Conservation (phyloP, 2,113 vertebrate species). For the Rhadina sibilatrix region DNA sequence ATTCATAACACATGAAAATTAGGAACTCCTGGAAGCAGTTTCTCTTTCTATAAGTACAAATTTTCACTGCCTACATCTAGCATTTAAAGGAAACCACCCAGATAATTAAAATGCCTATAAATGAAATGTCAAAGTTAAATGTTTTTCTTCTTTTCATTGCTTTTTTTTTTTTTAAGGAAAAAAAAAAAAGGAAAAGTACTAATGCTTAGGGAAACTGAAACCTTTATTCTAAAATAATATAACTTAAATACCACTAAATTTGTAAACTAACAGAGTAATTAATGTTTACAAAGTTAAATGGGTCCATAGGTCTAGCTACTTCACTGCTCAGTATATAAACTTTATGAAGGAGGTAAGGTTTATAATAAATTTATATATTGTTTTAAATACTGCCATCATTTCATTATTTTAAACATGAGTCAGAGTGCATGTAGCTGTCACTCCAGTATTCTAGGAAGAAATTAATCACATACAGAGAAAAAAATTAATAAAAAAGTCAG, state of each 20-base stretch:
- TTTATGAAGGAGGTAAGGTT: constrained; percentile 40
- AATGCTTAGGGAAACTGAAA: constrained; percentile 63
- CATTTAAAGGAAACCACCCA: constrained; percentile 79
- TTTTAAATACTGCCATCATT: constrained; percentile 65
- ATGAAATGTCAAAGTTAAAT: constrained; percentile 80
- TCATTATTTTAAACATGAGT: constrained; percentile 66
- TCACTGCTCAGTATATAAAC: constrained; percentile 42
- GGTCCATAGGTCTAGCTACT: constrained; percentile 32
- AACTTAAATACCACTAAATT: constrained; percentile 64
- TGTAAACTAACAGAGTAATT: constrained; percentile 68
- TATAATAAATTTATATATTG: constrained; percentile 53
- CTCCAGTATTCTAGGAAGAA: constrained; percentile 9
- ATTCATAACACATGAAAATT: constrained; percentile 80
- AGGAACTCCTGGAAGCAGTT: constrained; percentile 73
- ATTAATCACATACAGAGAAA: constrained; percentile 55
- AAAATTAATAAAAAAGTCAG: background rate
- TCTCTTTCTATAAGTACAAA: constrained; percentile 72
- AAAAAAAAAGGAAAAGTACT: background rate
- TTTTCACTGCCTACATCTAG: constrained; percentile 72
- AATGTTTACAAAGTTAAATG: constrained; percentile 60
- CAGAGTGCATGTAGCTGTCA: constrained; percentile 51
- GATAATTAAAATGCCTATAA: constrained; percentile 80
- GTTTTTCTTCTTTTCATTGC: constrained; percentile 28
- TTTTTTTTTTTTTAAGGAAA: background rate
- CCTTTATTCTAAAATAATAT: constrained; percentile 71